Percentiles rank a stretch among this genome's conserved stretches.
Conservation (phyloP, 2,113 vertebrate species). For the Paraplagusia blochii region DNA sequence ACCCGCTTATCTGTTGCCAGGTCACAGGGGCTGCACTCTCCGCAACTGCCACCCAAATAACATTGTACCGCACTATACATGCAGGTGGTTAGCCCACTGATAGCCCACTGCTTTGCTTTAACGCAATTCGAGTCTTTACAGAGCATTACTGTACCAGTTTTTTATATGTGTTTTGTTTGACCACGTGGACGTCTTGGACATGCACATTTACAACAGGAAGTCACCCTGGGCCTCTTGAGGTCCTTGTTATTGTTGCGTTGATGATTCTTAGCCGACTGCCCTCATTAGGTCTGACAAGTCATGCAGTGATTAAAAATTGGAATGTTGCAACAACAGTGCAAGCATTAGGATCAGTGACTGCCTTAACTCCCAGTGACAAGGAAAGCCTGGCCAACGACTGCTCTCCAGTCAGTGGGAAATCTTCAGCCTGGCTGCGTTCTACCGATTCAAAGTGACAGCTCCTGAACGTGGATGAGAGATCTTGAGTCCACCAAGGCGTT, state of each 20-base stretch:
- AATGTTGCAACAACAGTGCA: conserved; percentile 95
- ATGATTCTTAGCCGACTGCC: conserved; percentile 82
- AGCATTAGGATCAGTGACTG: conserved; percentile 93
- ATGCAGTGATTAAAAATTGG: conserved; percentile 95
- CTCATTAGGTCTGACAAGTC: conserved; percentile 93
- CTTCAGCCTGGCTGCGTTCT: conserved; percentile 88
- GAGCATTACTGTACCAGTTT: neutral
- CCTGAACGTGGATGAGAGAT: conserved; percentile 66
- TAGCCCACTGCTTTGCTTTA: too few relatives aligned
- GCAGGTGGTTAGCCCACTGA: too few relatives aligned
- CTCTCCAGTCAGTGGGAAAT: conserved; percentile 85
- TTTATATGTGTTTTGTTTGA: conserved; percentile 17
- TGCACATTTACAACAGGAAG: conserved; percentile 47
- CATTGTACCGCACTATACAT: too few relatives aligned
- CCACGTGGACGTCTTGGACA: conserved; percentile 8
- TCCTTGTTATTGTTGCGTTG: conserved; percentile 82
- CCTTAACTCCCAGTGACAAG: conserved; percentile 90
- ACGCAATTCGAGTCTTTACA: neutral
- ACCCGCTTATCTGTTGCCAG: too few relatives aligned
- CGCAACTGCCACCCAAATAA: too few relatives aligned
- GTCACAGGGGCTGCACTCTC: too few relatives aligned
- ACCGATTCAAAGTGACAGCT: conserved; percentile 83
- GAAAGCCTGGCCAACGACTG: conserved; percentile 90
- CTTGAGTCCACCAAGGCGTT: conserved; percentile 62
- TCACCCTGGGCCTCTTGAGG: conserved; percentile 67